Conservation (phyloP, 2,113 vertebrate genomes). For the Larimichthys polyactis region DNA sequence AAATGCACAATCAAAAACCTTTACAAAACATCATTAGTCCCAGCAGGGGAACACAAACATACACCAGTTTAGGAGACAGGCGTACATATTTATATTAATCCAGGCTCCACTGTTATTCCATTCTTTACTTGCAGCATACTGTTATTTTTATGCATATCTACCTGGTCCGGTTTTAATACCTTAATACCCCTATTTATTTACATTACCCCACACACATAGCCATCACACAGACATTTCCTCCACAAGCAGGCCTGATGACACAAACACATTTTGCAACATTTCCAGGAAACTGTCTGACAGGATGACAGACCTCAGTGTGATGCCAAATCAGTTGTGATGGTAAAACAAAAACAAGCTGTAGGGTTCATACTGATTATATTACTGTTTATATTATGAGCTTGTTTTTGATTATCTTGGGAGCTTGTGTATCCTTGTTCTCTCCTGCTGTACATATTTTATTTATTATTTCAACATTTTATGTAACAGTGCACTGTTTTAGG, state of each 20-base stretch:
- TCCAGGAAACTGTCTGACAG: slow-evolving; percentile 65
- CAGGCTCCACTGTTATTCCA: slow-evolving; percentile 14
- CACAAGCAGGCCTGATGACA: slow-evolving; percentile 26
- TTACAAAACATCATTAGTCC: slow-evolving; percentile 56
- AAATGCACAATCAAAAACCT: slow-evolving; percentile 55
- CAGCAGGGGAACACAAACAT: slow-evolving; percentile 44
- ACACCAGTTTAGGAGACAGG: slow-evolving; percentile 36
- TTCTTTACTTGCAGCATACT: slow-evolving; percentile 4
- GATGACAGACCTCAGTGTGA: slow-evolving; percentile 56
- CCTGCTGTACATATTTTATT: neutral
- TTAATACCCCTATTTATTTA: neutral
- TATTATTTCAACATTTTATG: slow-evolving; percentile 1
- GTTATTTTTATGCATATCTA: neutral
- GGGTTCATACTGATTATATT: slow-evolving; percentile 13
- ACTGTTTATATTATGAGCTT: slow-evolving; percentile 54
- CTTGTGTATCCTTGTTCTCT: neutral
- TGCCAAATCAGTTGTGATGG: slow-evolving; percentile 27
- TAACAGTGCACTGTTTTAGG: neutral
- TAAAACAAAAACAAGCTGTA: slow-evolving; percentile 63
- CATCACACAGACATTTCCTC: neutral
- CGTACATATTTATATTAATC: slow-evolving; percentile 48
- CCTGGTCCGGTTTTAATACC: neutral
- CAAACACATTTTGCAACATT: slow-evolving; percentile 54
- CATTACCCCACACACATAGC: neutral
- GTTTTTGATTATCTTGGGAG: slow-evolving; percentile 22